A percentile compares a stretch with the other conserved stretches of the same genome.
Evolutionary conservation across 2,888 invertebrate genomes (phyloP).

Genomic region (Mystacides longicornis): DNA sequence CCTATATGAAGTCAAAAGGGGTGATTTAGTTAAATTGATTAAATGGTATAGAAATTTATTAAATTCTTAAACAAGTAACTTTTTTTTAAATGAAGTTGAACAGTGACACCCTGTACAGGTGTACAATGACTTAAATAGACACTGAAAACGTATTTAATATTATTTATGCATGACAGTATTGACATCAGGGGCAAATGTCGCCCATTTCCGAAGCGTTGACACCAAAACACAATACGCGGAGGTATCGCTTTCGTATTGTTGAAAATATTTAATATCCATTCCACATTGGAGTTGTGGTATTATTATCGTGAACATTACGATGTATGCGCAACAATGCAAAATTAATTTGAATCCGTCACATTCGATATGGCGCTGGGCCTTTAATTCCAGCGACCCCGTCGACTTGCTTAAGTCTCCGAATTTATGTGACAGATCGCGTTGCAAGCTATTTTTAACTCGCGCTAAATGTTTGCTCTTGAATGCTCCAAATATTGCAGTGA

Average conservation of each 20-base stretch:
- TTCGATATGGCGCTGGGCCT: background rate
- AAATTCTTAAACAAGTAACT: too few relatives aligned
- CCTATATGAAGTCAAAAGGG: too few relatives aligned
- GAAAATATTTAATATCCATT: background rate
- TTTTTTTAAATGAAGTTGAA: too few relatives aligned
- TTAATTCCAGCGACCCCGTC: background rate
- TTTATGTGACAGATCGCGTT: background rate
- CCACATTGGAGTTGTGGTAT: too few relatives aligned
- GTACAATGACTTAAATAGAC: too few relatives aligned
- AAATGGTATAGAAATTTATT: too few relatives aligned
- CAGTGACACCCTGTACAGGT: too few relatives aligned
- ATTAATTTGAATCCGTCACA: slow-evolving; percentile 18
- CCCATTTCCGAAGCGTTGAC: background rate
- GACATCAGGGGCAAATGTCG: slow-evolving; percentile 1
- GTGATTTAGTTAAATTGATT: too few relatives aligned
- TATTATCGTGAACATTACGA: background rate
- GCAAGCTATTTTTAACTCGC: background rate
- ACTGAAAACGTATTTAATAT: background rate
- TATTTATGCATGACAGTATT: background rate
- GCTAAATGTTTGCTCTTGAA: background rate
- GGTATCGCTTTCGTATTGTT: background rate
- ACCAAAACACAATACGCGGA: background rate
- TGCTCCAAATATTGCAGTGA: background rate
- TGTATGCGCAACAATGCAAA: slow-evolving; percentile 19
- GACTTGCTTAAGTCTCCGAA: background rate